These are phyloP conservation scores for Amphipyra tragopoginis DNA, from an alignment of 2,888 invertebrate species.

Conservation along the genomic window DNA sequence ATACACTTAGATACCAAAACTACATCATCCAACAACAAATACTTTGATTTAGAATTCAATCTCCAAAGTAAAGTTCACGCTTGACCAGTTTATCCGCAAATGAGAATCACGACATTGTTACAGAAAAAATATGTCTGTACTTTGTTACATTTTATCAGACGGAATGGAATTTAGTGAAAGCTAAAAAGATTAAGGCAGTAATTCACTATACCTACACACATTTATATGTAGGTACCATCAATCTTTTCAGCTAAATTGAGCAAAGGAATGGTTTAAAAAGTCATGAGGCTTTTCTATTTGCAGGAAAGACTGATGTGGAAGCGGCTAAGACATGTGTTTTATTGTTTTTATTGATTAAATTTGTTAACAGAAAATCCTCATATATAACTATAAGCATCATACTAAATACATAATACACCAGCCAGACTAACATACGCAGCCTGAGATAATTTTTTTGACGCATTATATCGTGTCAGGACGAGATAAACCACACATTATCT, in stretches of 20 bases:
- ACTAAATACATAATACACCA: no score
- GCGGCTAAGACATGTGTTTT: slow-evolving; percentile 9
- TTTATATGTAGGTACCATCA: slow-evolving; percentile 25
- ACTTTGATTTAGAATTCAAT: slow-evolving; percentile 4
- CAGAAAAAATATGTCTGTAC: slow-evolving; percentile 40
- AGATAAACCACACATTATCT: no score
- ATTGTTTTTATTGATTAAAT: slow-evolving; percentile 5
- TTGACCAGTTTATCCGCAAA: slow-evolving; percentile 9
- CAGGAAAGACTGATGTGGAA: neutral
- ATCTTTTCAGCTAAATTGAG: slow-evolving; percentile 49
- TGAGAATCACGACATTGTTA: slow-evolving; percentile 32
- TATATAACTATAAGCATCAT: no score
- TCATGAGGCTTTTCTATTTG: slow-evolving; percentile 29
- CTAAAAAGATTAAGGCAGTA: slow-evolving; percentile 52
- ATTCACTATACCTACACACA: slow-evolving; percentile 30
- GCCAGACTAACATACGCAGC: no score
- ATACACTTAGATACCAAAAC: no score
- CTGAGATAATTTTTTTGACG: no score
- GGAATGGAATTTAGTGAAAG: slow-evolving; percentile 39
- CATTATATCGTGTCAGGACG: no score
- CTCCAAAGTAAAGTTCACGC: slow-evolving; percentile 4
- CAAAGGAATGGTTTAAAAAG: slow-evolving; percentile 49
- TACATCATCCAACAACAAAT: neutral
- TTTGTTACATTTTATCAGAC: slow-evolving; percentile 44
- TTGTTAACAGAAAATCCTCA: no score